Percentiles rank a stretch among this genome's conserved stretches.
These are phyloP conservation scores for Drosophila cracens DNA, from an alignment of 2,888 invertebrate genomes.

Conservation along the genomic window DNA sequence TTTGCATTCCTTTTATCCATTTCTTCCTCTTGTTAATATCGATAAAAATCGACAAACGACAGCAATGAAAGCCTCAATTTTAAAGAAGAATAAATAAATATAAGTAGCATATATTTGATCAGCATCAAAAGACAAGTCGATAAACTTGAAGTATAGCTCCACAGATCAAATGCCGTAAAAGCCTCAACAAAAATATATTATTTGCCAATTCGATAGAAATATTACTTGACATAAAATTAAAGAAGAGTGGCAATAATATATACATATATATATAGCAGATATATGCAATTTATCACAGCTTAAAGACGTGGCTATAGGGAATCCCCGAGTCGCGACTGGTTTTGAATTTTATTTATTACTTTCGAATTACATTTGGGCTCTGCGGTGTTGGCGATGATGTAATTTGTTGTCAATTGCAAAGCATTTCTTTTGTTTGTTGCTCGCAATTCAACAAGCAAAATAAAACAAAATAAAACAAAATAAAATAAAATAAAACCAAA, in stretches of 20 bases:
- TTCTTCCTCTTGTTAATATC: not conserved
- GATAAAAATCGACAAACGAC: not conserved
- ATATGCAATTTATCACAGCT: not conserved
- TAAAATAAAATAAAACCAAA: not conserved
- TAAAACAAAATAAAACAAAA: slow-evolving; percentile 3
- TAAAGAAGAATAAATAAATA: not conserved
- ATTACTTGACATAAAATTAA: not conserved
- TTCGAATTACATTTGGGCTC: slow-evolving; percentile 18
- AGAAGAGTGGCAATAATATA: not conserved
- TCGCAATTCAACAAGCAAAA: not conserved
- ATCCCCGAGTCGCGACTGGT: not conserved
- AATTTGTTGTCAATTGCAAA: slow-evolving; percentile 45
- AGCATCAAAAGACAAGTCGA: too few species aligned
- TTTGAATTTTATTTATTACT: slow-evolving; percentile 1
- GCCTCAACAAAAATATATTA: not conserved
- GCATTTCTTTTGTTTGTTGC: slow-evolving; percentile 33
- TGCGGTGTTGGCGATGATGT: slow-evolving; percentile 38
- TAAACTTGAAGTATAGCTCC: not conserved
- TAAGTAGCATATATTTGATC: too few species aligned
- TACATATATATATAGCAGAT: too few species aligned
- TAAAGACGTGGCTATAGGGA: not conserved
- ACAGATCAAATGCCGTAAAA: not conserved
- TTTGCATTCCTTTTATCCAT: not conserved
- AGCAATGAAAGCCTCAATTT: not conserved
- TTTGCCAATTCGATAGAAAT: not conserved